Evolutionary conservation across 2,113 vertebrate genomes (phyloP).

Genomic region (Paracanthobrama guichenoti): DNA sequence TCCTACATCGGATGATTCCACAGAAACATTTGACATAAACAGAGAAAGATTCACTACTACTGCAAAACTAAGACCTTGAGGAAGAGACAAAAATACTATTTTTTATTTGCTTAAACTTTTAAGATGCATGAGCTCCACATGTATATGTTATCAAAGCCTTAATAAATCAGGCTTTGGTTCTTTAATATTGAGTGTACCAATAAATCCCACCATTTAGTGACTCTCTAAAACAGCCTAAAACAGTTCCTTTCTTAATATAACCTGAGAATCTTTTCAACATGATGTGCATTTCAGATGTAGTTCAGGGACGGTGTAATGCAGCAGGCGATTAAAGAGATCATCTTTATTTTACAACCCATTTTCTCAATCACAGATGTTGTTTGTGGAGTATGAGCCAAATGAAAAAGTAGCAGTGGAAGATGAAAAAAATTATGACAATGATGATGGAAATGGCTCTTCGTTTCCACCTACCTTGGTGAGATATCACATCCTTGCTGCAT

Average conservation of each 20-base stretch:
- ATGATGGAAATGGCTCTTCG: background rate
- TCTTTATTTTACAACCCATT: conserved; percentile 19
- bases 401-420: background rate
- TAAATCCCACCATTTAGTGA: no score
- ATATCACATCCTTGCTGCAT: conserved; percentile 99
- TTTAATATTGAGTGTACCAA: no score
- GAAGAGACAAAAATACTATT: no score
- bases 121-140: no score
- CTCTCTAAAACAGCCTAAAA: no score
- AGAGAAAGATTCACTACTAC: conserved; percentile 7
- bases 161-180: no score
- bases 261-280: background rate
- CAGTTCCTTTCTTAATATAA: background rate
- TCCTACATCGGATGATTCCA: background rate
- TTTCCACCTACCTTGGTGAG: conserved; percentile 87
- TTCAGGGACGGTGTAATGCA: background rate
- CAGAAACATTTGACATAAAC: background rate
- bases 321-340: background rate
- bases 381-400: background rate
- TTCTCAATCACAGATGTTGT: conserved; percentile 2
- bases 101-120: no score
- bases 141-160: no score
- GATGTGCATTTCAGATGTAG: conserved; percentile 6
- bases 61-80: conserved; percentile 14
- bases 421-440: background rate